Conservation (phyloP, 2,113 vertebrate genomes). For the Scomber japonicus region DNA sequence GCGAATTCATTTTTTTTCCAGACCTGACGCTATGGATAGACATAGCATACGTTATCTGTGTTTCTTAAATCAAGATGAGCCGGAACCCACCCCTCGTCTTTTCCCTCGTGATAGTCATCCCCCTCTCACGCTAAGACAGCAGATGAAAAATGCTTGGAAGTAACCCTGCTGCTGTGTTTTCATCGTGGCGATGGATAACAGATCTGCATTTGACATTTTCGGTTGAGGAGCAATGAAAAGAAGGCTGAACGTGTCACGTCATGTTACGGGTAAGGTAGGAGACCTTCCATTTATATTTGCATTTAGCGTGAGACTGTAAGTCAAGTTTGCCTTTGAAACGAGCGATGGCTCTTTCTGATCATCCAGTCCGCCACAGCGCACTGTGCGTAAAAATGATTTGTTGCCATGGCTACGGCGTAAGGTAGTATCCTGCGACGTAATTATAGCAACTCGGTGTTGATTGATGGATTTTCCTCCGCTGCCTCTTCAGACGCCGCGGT, state of each 20-base stretch:
- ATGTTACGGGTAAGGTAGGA: conserved; percentile 4
- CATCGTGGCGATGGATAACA: no score
- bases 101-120: conserved; percentile 69
- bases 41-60: neutral
- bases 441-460: conserved; percentile 23
- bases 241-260: no score
- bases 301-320: neutral
- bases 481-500: conserved; percentile 37
- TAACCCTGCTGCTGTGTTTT: neutral
- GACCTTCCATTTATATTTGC: neutral
- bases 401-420: conserved; percentile 46
- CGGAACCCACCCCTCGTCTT: conserved; percentile 20
- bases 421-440: conserved; percentile 23
- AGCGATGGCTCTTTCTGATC: neutral
- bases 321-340: neutral
- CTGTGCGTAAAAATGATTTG: conserved; percentile 9
- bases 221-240: no score
- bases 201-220: no score
- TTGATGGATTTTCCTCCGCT: conserved; percentile 13
- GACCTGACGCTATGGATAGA: neutral
- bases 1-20: no score
- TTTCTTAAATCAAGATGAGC: conserved; percentile 26
- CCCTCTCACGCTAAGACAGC: conserved; percentile 11
- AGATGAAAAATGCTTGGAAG: neutral
- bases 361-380: neutral